Percentiles rank a stretch among this genome's conserved stretches.
Evolutionary conservation across 2,797 vertebrate genomes (phyloP).

Genomic region (Melanotaenia pygmaea): DNA sequence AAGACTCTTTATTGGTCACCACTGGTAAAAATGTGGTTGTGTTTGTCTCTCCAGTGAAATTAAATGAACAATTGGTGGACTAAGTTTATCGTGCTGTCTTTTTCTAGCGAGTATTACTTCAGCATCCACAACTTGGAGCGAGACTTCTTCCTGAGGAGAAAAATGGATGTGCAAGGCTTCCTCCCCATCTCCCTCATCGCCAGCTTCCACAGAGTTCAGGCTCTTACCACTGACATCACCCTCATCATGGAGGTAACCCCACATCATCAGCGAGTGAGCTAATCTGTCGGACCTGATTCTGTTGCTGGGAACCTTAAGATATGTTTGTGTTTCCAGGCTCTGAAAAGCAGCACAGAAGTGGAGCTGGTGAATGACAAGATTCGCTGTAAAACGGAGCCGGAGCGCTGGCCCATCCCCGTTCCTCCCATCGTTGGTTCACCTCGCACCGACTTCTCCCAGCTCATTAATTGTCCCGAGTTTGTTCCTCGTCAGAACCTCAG

Average conservation of each 20-base stretch:
- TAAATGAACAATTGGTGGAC: neutral
- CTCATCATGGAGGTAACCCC: constrained; percentile 90
- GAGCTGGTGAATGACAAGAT: constrained; percentile 91
- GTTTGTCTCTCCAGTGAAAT: too few relatives aligned
- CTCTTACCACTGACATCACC: constrained; percentile 90
- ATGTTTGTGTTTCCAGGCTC: constrained; percentile 79
- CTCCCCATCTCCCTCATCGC: constrained; percentile 94
- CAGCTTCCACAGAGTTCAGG: constrained; percentile 93
- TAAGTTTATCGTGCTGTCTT: neutral
- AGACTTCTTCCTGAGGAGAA: constrained; percentile 95
- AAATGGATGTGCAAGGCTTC: constrained; percentile 94
- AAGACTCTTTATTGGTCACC: too few relatives aligned
- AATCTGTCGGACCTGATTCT: neutral
- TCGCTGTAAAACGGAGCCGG: constrained; percentile 90
- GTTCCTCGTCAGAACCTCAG: constrained; percentile 88
- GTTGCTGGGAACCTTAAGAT: neutral
- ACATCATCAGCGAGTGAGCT: neutral
- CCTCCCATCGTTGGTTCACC: constrained; percentile 81
- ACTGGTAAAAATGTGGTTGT: too few relatives aligned
- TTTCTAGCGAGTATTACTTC: constrained; percentile 95
- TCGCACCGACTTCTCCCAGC: constrained; percentile 89
- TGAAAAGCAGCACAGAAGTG: constrained; percentile 93
- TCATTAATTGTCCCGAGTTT: constrained; percentile 90
- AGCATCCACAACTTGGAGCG: constrained; percentile 95
- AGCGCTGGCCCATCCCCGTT: constrained; percentile 93